Base-by-base conservation (phyloP, 2,113 vertebrate genomes). In the Panurus biarmicus region DNA sequence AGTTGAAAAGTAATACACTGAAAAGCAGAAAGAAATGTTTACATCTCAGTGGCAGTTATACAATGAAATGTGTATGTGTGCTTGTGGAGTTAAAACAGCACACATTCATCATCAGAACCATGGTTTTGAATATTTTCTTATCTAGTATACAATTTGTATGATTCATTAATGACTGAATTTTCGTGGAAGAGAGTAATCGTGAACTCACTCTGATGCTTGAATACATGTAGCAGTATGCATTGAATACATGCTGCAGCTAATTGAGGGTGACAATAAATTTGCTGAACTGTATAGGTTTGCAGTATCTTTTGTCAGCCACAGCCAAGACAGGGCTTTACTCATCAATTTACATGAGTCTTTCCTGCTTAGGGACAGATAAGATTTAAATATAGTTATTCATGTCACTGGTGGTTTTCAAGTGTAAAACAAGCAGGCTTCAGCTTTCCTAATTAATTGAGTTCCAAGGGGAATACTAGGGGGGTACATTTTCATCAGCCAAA, bases 391-490 rank as follows among this genome's bases (percentile, higher is more conserved):
- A 93, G 54, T 91, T 89, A 33, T 76, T 65, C 70, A 40, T 91
- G 56, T 93, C 65, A 80, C 58, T 18, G 3, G 28, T 93, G 38
- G 21, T 76, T 97, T 94, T 92, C 72, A 92, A 81, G 23, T 93
- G 53, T 80, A 40, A 90, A 92, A 91, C 15, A 8, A 80, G 28
- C 22, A 88, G 71, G 28, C 48, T 97, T 96, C 53, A 64, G 62
- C 94, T 89, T 92, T 81, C 15, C 54, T 65, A 54, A 95, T 96
- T 96, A 97, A 96, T 94, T 96, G 85, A 95, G 61, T 93, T 80
- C 58, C 76, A 33, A 76, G 78, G 56, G 80, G 75, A 78, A 79
- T 96, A 35, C 79, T 51, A 51, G 71, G 42, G 71, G 42, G 69
- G 9, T 78, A 22, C 7, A 13, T 93, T 96, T 71, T 89, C 44